phyloP scores from a whole-genome alignment of 2,888 invertebrate genomes.

The Parnassius mnemosyne region DNA sequence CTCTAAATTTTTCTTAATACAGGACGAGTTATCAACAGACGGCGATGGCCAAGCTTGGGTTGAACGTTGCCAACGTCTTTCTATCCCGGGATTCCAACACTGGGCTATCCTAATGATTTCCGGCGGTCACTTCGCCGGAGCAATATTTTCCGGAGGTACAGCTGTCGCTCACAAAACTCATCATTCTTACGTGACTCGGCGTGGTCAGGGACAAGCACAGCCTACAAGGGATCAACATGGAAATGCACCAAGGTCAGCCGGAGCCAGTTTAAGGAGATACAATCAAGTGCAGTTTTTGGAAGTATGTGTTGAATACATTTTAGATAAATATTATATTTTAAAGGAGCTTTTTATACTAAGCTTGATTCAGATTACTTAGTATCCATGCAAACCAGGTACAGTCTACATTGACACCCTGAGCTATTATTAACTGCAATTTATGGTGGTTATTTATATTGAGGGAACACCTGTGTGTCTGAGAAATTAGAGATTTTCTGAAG shows the following conservation, averaged over 20 bases:
- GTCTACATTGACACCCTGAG: no score
- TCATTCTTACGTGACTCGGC: slow-evolving; percentile 90
- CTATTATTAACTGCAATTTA: no score
- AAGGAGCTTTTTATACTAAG: no score
- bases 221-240: slow-evolving; percentile 82
- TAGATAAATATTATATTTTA: no score
- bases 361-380: no score
- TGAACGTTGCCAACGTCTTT: slow-evolving; percentile 54
- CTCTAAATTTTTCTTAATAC: slow-evolving; percentile 10
- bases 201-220: slow-evolving; percentile 91
- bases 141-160: slow-evolving; percentile 66
- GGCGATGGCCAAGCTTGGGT: slow-evolving; percentile 70
- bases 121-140: slow-evolving; percentile 83
- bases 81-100: slow-evolving; percentile 64
- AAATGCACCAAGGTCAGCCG: slow-evolving; percentile 87
- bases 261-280: slow-evolving; percentile 88
- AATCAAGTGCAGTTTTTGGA: slow-evolving; percentile 88
- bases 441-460: no score
- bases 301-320: slow-evolving; percentile 58
- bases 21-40: slow-evolving; percentile 75
- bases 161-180: slow-evolving; percentile 87
- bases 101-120: slow-evolving; percentile 92
- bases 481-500: no score
- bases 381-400: no score
- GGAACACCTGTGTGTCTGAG: no score